These are phyloP conservation scores for Crocallis elinguaria DNA, from an alignment of 2,888 invertebrate genomes.

Conservation along the genomic window DNA sequence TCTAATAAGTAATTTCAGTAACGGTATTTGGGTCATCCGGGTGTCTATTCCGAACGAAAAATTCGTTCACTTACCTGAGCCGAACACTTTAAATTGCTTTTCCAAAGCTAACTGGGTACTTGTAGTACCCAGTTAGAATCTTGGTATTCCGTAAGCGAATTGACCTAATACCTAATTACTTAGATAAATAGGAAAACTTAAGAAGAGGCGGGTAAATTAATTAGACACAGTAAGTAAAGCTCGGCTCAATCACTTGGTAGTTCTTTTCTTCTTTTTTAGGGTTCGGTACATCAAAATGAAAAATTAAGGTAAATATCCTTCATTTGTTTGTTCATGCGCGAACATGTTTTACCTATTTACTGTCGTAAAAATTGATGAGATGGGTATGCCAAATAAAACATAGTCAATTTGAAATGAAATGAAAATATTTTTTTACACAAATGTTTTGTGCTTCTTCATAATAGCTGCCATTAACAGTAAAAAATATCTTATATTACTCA, in stretches of 20 bases:
- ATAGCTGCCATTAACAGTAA: too few species aligned
- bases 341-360: too few species aligned
- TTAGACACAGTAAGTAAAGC: constrained; percentile 12
- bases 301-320: too few species aligned
- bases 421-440: too few species aligned
- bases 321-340: too few species aligned
- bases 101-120: background rate
- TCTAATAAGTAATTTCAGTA: constrained; percentile 1
- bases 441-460: too few species aligned
- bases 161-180: constrained; percentile 16
- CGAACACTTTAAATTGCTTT: constrained; percentile 9
- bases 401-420: too few species aligned
- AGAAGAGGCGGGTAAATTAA: constrained; percentile 19
- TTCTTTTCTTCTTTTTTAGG: background rate
- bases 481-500: too few species aligned
- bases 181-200: constrained; percentile 18
- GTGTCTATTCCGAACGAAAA: constrained; percentile 5
- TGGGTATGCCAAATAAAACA: too few species aligned
- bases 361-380: too few species aligned
- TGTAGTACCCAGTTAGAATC: too few species aligned
- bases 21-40: constrained; percentile 2
- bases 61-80: constrained; percentile 5
- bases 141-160: constrained; percentile 15
- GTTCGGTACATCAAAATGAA: background rate
- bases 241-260: constrained; percentile 3